These are phyloP conservation scores for Drosophila nigritarsus DNA, from an alignment of 2,888 invertebrate genomes.

Conservation along the genomic window DNA sequence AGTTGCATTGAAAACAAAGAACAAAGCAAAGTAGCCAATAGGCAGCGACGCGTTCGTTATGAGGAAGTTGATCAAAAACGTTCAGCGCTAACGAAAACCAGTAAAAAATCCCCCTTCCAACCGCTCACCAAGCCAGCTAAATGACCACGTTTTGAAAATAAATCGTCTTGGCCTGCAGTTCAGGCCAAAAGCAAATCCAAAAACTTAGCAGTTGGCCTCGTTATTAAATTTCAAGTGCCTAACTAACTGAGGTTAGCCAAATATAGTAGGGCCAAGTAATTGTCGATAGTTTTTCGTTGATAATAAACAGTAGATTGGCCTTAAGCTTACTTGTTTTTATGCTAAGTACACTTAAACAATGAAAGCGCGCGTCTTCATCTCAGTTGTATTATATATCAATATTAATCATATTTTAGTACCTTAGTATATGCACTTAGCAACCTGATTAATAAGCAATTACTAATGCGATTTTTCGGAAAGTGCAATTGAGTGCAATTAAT, in stretches of 20 bases:
- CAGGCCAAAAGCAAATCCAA: constrained; percentile 28
- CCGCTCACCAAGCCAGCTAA: neutral
- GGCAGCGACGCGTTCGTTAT: constrained; percentile 21
- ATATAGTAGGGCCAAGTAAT: constrained; percentile 22
- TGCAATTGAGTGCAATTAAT: constrained; percentile 1
- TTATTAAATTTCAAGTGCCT: constrained; percentile 72
- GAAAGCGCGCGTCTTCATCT: constrained; percentile 20
- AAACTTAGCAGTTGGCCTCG: constrained; percentile 49
- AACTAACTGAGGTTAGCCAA: constrained; percentile 30
- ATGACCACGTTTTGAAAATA: constrained; percentile 12
- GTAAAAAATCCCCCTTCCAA: neutral
- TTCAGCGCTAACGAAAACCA: constrained; percentile 23
- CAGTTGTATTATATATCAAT: constrained; percentile 7
- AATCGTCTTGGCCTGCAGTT: constrained; percentile 38
- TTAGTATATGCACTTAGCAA: neutral
- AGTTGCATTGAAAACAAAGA: constrained; percentile 24
- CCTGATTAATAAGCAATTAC: neutral
- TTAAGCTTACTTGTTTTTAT: neutral
- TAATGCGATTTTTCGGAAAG: neutral
- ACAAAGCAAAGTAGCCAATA: constrained; percentile 22
- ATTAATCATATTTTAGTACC: neutral
- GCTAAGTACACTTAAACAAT: constrained; percentile 23
- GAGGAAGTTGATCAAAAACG: constrained; percentile 56
- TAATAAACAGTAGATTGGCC: constrained; percentile 4
- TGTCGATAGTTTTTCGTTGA: constrained; percentile 10